Percentiles rank a stretch among this genome's conserved stretches.
Conservation (phyloP, 2,113 vertebrate species). For the Epinephelus moara region DNA sequence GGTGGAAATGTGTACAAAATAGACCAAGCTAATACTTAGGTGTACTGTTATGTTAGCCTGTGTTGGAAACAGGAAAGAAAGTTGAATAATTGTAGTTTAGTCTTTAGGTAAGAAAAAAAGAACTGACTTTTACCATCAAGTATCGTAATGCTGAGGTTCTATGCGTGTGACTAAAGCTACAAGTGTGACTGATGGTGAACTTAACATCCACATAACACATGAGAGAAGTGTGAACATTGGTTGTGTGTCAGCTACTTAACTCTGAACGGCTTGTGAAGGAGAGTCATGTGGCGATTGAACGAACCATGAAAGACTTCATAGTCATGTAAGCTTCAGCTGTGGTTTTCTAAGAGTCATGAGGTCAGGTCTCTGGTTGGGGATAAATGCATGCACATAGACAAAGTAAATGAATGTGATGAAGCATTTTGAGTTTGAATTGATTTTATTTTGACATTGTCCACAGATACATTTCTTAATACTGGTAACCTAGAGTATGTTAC, state of each 20-base stretch:
- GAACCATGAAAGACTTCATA: slow-evolving; percentile 3
- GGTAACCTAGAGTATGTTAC: no score
- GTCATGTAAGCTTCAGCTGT: neutral
- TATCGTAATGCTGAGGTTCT: no score
- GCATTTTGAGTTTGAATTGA: fast-evolving
- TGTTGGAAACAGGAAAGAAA: neutral
- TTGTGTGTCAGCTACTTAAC: neutral
- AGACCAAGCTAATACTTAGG: neutral
- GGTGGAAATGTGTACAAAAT: neutral
- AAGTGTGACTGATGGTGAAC: neutral
- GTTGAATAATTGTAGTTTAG: neutral
- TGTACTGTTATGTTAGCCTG: neutral
- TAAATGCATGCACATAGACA: neutral
- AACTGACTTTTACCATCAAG: neutral
- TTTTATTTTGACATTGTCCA: neutral
- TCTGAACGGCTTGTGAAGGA: neutral
- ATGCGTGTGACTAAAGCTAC: neutral
- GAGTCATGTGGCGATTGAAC: slow-evolving; percentile 34
- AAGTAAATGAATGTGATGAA: neutral
- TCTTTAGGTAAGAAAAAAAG: neutral
- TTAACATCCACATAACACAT: neutral
- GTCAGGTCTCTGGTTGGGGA: neutral
- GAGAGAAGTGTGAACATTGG: neutral
- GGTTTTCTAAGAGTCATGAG: slow-evolving; percentile 6
- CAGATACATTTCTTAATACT: neutral